These are phyloP conservation scores for Cheilosia scutellata DNA, from an alignment of 2,888 invertebrate species.

Conservation along the genomic window DNA sequence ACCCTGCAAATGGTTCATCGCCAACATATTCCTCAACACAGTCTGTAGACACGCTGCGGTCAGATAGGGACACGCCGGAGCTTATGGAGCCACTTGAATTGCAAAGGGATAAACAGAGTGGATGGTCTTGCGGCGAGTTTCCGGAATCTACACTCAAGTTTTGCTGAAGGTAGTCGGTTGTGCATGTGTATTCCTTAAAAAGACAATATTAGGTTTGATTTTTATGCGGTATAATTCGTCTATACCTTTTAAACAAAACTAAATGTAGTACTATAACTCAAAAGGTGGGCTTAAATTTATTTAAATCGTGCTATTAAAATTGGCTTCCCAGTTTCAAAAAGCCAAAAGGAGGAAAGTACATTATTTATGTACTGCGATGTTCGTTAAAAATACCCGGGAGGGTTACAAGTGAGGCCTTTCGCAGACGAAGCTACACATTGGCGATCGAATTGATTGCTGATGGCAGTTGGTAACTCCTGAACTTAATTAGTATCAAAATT, in stretches of 20 bases:
- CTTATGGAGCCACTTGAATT: constrained; percentile 87
- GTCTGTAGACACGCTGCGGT: constrained; percentile 91
- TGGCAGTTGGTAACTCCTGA: too few relatives aligned
- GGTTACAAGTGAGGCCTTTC: too few relatives aligned
- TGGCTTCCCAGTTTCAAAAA: too few relatives aligned
- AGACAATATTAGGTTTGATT: neutral
- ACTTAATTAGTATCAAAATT: too few relatives aligned
- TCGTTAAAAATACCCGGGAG: too few relatives aligned
- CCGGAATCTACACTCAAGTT: constrained; percentile 84
- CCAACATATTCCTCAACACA: constrained; percentile 93
- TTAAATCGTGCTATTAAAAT: too few relatives aligned
- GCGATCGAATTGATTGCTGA: too few relatives aligned
- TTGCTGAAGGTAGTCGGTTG: constrained; percentile 87
- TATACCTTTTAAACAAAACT: too few relatives aligned
- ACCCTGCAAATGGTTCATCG: constrained; percentile 94
- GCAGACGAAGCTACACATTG: too few relatives aligned
- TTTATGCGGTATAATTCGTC: too few relatives aligned
- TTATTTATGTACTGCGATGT: too few relatives aligned
- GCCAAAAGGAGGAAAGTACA: too few relatives aligned
- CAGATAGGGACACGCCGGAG: constrained; percentile 89
- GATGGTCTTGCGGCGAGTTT: constrained; percentile 78
- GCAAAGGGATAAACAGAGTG: constrained; percentile 37
- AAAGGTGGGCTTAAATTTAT: neutral
- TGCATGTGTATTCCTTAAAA: constrained; percentile 91
- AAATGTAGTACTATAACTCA: neutral